Conservation (phyloP, 1,140 invertebrate genomes). For the Drosophila nebulosa region DNA sequence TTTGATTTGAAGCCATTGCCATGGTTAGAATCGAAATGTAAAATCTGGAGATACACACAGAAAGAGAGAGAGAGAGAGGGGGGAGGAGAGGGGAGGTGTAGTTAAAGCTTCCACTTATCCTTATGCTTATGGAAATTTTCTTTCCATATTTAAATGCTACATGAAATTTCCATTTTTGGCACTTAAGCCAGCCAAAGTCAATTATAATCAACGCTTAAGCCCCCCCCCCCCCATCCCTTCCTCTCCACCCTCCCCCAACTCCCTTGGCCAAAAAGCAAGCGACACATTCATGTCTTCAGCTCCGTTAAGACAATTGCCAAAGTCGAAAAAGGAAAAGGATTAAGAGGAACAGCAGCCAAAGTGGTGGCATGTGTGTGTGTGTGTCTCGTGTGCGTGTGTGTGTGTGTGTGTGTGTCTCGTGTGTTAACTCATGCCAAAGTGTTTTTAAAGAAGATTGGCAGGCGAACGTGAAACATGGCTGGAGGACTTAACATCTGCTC, state of each 20-base stretch:
- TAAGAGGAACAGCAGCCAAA: conserved; percentile 39
- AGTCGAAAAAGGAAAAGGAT: conserved; percentile 68
- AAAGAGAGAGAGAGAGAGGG: not conserved
- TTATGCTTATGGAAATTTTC: conserved; percentile 19
- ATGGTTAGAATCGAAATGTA: not conserved
- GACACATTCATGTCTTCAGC: not conserved
- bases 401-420: conserved; percentile 2
- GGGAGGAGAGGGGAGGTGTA: not conserved
- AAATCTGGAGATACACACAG: conserved; percentile 3
- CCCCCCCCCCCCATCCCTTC: not conserved
- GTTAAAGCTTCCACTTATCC: conserved; percentile 10
- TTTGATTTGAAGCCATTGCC: conserved; percentile 35
- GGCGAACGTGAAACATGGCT: conserved; percentile 3
- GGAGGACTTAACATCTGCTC: conserved; percentile 1
- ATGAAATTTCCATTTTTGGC: conserved; percentile 71
- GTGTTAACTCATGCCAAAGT: conserved; percentile 61
- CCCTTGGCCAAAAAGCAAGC: too few species aligned
- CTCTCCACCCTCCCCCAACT: not conserved
- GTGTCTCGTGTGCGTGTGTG: conserved; percentile 18
- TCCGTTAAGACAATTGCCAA: conserved; percentile 34
- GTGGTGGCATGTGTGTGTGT: conserved; percentile 3
- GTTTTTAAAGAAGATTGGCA: conserved; percentile 68
- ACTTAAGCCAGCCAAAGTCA: conserved; percentile 77
- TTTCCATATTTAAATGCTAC: conserved; percentile 22
- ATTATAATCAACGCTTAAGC: conserved; percentile 74